phyloP scores from a whole-genome alignment of 2,888 invertebrate species.

The Xestia ashworthii region DNA sequence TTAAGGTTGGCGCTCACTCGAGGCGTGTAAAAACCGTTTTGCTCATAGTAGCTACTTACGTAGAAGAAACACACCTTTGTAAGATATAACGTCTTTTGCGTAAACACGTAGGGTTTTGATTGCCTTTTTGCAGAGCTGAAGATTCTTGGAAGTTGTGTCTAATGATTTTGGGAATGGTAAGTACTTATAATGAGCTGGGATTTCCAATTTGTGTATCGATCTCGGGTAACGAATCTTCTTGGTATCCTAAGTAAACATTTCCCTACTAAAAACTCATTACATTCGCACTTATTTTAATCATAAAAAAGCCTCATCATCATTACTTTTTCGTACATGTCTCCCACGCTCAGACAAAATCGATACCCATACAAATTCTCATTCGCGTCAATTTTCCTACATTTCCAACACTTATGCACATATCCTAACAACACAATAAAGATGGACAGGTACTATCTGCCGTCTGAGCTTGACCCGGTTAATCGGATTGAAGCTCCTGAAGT shows the following conservation, averaged over 20 bases:
- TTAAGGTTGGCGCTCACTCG: slow-evolving; percentile 65
- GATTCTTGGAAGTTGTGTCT: slow-evolving; percentile 54
- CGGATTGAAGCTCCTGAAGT: slow-evolving; percentile 75
- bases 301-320: background rate
- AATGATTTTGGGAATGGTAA: slow-evolving; percentile 8
- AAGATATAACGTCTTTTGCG: slow-evolving; percentile 45
- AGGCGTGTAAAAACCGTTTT: slow-evolving; percentile 67
- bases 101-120: slow-evolving; percentile 46
- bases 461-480: slow-evolving; percentile 76
- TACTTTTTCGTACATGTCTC: background rate
- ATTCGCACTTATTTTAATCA: background rate
- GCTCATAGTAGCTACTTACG: slow-evolving; percentile 53
- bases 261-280: background rate
- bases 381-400: background rate
- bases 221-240: slow-evolving; percentile 10
- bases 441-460: slow-evolving; percentile 44
- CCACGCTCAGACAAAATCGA: slow-evolving; percentile 14
- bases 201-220: slow-evolving; percentile 29
- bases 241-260: background rate
- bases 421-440: slow-evolving; percentile 37
- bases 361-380: background rate
- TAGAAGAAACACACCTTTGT: slow-evolving; percentile 60
- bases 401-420: slow-evolving; percentile 5
- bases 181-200: slow-evolving; percentile 3
- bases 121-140: slow-evolving; percentile 36